Evolutionary conservation across 2,113 vertebrate genomes (phyloP).

Genomic region (Xyrauchen texanus): DNA sequence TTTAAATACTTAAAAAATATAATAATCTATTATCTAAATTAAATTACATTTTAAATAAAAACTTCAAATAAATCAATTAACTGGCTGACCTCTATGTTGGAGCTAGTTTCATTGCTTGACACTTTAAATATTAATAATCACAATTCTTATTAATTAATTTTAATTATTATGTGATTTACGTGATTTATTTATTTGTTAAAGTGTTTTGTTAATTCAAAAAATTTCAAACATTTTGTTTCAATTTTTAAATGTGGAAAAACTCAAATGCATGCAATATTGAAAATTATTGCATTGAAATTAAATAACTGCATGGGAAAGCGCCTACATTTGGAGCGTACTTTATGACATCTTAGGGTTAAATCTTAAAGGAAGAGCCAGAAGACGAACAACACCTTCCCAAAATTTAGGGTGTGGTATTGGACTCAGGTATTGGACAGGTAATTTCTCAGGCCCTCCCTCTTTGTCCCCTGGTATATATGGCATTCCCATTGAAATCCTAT

Average conservation of each 20-base stretch:
- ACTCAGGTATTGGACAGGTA: conserved; percentile 95
- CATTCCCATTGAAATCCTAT: conserved; percentile 84
- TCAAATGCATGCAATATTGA: background rate
- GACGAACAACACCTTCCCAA: conserved; percentile 67
- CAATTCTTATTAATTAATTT: too few relatives aligned
- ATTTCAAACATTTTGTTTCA: too few relatives aligned
- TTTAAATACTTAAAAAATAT: too few relatives aligned
- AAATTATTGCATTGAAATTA: background rate
- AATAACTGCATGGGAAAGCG: background rate
- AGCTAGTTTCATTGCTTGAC: background rate
- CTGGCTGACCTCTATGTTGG: too few relatives aligned
- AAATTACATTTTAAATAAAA: too few relatives aligned
- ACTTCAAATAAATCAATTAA: too few relatives aligned
- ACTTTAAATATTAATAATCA: background rate
- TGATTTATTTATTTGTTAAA: background rate
- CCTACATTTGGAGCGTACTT: conserved; percentile 17
- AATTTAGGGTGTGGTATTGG: conserved; percentile 73
- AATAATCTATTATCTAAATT: too few relatives aligned
- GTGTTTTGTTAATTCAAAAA: background rate
- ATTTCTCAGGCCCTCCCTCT: conserved; percentile 85
- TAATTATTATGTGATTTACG: background rate
- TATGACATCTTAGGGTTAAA: conserved; percentile 37
- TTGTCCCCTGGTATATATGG: conserved; percentile 88
- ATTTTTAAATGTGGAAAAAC: too few relatives aligned
- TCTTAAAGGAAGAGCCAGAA: conserved; percentile 79